Evolutionary conservation across 2,113 vertebrate genomes (phyloP), one percentile per base, ranked within the genome.

Genomic region (Caracal caracal): DNA sequence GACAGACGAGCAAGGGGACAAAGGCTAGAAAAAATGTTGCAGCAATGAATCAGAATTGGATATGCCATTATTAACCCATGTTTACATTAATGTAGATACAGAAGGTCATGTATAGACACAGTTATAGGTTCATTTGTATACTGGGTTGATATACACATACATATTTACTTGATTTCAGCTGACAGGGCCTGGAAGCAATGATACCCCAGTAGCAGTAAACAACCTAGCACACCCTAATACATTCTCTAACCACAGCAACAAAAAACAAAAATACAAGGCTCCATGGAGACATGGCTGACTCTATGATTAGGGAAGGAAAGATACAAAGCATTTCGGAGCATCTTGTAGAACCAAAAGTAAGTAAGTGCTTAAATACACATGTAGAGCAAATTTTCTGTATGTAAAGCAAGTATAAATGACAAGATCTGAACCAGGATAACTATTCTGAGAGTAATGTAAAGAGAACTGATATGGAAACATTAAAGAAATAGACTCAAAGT

Each of bases 291-390:
- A 30, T 10, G 30, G 24, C 0, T 28, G 17, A 37, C 7, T 53
- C 24, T 13, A 51, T 26, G n/a, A 30, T 13, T 9, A 12, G 6
- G 6, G 0, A n/a, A 71, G 2, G 6, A 43, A 6, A 24, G 2
- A 16, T 0, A 10, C 30, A 61, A 53, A 70, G 10, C 19, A 63
- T 1, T 22, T 5, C 28, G 15, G 16, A 88, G 2, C 2, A 83
- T 35, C 11, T 51, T 51, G 13, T 22, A 68, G 49, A 68, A 86
- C 1, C 20, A 68, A 68, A 93, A 78, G 10, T 86, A 43, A 65
- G n/a, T 1, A 73, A 63, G 68, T 37, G 12, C 12, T 84, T 84
- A 51, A 51, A 37, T 1, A 30, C 17, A 30, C 33, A 5, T 1
- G 5, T 4, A 78, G 3, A 53, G 0, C 2, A 9, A 40, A 2